phyloP scores from a whole-genome alignment of 2,888 invertebrate species.

The Dryocosmus kuriphilus region DNA sequence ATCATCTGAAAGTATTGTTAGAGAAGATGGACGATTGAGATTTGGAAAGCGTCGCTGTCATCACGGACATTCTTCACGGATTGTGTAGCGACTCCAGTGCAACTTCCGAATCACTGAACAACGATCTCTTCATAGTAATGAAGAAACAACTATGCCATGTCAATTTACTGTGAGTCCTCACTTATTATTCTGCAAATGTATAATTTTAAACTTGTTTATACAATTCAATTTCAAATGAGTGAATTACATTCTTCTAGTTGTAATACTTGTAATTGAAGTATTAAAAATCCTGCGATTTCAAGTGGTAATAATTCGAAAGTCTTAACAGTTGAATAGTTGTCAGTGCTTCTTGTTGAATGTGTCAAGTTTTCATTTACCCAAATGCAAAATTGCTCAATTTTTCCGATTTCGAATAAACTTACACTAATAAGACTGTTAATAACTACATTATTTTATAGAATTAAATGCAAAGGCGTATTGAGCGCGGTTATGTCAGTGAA shows the following conservation, averaged over 20 bases:
- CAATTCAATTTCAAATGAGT: no score
- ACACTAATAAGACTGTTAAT: not conserved
- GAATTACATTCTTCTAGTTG: no score
- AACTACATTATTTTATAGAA: constrained; percentile 61
- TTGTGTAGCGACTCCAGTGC: constrained; percentile 79
- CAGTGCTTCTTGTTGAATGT: no score
- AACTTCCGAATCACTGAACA: constrained; percentile 80
- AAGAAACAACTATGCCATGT: constrained; percentile 88
- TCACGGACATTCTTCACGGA: constrained; percentile 88
- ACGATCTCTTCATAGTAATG: constrained; percentile 91
- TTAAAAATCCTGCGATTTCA: no score
- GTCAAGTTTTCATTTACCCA: no score
- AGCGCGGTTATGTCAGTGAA: constrained; percentile 87
- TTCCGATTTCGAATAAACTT: no score
- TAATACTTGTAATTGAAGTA: no score
- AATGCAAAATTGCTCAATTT: no score
- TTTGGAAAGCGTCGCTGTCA: constrained; percentile 85
- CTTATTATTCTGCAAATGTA: no score
- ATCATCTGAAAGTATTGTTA: constrained; percentile 83
- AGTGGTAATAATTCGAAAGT: no score
- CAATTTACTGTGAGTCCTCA: constrained; percentile 77
- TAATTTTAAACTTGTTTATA: no score
- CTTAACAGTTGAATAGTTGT: no score
- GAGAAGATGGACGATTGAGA: constrained; percentile 88
- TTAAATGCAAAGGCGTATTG: constrained; percentile 87